Base-by-base conservation (phyloP, 2,113 vertebrate species). In the Poeciliopsis occidentalis region DNA sequence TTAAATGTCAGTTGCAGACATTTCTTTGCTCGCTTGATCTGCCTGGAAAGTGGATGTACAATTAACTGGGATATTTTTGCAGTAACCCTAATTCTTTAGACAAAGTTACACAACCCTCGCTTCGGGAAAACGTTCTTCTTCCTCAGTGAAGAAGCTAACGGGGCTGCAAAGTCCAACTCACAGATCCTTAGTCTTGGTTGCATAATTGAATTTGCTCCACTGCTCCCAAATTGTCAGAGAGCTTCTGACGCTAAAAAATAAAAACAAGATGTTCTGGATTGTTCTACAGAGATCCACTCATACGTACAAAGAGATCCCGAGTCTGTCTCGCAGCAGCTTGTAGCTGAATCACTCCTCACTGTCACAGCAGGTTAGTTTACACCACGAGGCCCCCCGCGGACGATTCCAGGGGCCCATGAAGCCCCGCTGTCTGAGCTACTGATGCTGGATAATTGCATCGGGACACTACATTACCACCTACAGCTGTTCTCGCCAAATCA, bases 361-460 rank as follows among this genome's bases (percentile, higher is more conserved):
- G 90, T 91, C 92, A 91, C 88, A 92, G 90, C 84, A 89, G 90
- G 87, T 92, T 92, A 92, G 82, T 80, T 89, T 89, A 88, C 78
- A 87, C 88, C 90, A 88, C 84, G 85, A 73, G 77, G 32, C 80
- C 60, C 83, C 88, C 89, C n/a, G 29, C 67, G 64, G 88, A 85
- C 74, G 67, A 88, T 86, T 84, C 83, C 44, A 73, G 85, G 75
- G 90, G 81, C 79, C 84, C 63, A 47, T 24, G 34, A 78, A 84
- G 67, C 67, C 82, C 77, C 19, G 66, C 80, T 85, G 83, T 77
- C 30, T 41, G 80, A 75, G 32, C 69, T 57, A 71, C 72, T 47
- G 32, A 19, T 77, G 57, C 4, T 63, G 79, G 61, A 71, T 78
- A 82, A 81, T 71, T 71, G 65, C 62, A 69, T 76, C 51, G 69